Evolutionary conservation across 1,140 invertebrate species (phyloP).

Genomic region (Anoplophora glabripennis): DNA sequence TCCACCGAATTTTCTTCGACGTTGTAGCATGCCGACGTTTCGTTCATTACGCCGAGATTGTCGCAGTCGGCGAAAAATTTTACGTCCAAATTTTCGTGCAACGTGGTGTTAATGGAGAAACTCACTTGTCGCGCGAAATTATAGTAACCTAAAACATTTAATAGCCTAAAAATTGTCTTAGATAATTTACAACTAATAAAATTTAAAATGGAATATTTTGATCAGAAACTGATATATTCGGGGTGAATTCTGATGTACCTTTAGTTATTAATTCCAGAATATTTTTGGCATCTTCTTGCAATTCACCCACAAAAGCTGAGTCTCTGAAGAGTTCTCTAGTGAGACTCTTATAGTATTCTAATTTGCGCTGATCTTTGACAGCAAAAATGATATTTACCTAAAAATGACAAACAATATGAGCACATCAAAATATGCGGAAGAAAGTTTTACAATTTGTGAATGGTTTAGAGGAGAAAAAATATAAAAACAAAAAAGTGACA

Average conservation of each 20-base stretch:
- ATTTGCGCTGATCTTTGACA: conserved; percentile 52
- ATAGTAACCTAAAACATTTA: conserved; percentile 2
- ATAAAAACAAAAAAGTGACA: too few relatives aligned
- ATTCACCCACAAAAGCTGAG: conserved; percentile 57
- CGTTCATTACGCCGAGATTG: conserved; percentile 47
- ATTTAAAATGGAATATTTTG: not conserved
- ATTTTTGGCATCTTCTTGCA: conserved; percentile 60
- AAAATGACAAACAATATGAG: conserved; percentile 13
- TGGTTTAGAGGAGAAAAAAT: not conserved
- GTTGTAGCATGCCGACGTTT: conserved; percentile 54
- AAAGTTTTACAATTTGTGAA: not conserved
- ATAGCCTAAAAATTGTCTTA: not conserved
- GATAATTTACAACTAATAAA: not conserved
- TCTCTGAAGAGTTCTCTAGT: conserved; percentile 52
- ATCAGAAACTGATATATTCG: not conserved
- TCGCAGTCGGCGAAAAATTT: conserved; percentile 59
- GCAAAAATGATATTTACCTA: conserved; percentile 63
- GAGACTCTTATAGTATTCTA: conserved; percentile 54
- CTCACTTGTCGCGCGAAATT: conserved; percentile 47
- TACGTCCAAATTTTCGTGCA: conserved; percentile 50
- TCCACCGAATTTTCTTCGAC: conserved; percentile 56
- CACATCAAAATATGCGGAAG: not conserved
- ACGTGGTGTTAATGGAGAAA: conserved; percentile 54
- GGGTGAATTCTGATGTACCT: conserved; percentile 44
- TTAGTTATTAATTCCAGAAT: conserved; percentile 59